Percentiles rank a stretch among this genome's conserved stretches.
Evolutionary conservation across 2,113 vertebrate species (phyloP).

Genomic region (Sus scrofa): T2T-Sscrofa CM000815.6:89273501-89274000

Average conservation of each 20-base stretch:
- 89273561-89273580: not conserved
- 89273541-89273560: not conserved
- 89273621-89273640: not conserved
- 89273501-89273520: not conserved
- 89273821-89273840: not conserved
- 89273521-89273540: not conserved
- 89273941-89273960: not conserved
- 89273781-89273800: not conserved
- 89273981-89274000: not conserved
- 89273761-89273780: not conserved
- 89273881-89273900: not conserved
- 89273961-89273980: not conserved
- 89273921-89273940: not conserved
- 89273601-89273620: not conserved
- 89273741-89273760: rapidly evolving
- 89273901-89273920: not conserved
- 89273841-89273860: not conserved
- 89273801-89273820: not conserved
- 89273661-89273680: not conserved
- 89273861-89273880: not conserved
- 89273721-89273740: rapidly evolving
- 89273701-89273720: not conserved
- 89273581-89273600: not conserved
- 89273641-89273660: not conserved
- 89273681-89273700: not conserved